Percentiles rank a stretch among this genome's conserved stretches.
Evolutionary conservation across 2,113 vertebrate genomes (phyloP).

Genomic region (Bettongia penicillata): DNA sequence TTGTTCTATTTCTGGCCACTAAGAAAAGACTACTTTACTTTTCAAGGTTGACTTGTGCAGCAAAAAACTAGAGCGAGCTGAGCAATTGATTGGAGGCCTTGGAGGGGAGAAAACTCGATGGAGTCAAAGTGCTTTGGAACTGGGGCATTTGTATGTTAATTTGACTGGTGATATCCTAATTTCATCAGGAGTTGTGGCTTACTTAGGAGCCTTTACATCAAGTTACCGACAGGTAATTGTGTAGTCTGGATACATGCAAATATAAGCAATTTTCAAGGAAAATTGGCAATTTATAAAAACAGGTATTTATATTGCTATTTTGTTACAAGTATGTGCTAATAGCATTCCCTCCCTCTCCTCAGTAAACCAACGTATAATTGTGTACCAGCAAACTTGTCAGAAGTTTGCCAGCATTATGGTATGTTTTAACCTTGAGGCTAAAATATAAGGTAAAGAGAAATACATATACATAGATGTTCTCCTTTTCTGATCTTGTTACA

Average conservation of each 20-base stretch:
- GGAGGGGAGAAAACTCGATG: slow-evolving; percentile 92
- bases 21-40: slow-evolving; percentile 31
- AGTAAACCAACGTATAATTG: not conserved
- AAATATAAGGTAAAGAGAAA: not conserved
- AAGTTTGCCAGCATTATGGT: not conserved
- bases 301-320: not conserved
- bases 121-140: slow-evolving; percentile 86
- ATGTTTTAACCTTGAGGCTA: not conserved
- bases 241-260: not conserved
- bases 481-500: not conserved
- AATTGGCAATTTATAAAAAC: not conserved
- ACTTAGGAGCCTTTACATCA: slow-evolving; percentile 92
- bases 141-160: slow-evolving; percentile 87
- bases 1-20: not conserved
- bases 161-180: slow-evolving; percentile 92
- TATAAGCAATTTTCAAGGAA: not conserved
- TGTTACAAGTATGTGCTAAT: not conserved
- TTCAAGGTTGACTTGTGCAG: slow-evolving; percentile 90
- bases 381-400: not conserved
- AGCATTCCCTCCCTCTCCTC: not conserved
- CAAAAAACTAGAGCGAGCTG: slow-evolving; percentile 90
- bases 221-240: slow-evolving; percentile 89
- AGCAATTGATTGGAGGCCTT: slow-evolving; percentile 92
- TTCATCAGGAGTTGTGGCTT: slow-evolving; percentile 90
- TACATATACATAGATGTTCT: not conserved